Evolutionary conservation across 2,113 vertebrate genomes (phyloP).

Genomic region (Albula goreensis): DNA sequence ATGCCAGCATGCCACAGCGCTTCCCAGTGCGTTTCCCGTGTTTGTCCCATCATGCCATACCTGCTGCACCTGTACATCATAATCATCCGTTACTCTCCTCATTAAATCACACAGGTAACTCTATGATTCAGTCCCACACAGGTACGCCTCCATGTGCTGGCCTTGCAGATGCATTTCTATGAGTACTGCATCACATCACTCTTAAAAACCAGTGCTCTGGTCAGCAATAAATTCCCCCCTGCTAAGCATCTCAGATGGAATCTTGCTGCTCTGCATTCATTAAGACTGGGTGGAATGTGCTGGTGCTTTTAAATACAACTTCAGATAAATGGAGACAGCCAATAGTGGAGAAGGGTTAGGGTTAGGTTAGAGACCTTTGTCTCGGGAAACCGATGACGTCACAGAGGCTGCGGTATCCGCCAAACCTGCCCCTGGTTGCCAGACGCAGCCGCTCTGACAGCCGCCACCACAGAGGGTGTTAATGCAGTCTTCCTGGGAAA

Average conservation of each 20-base stretch:
- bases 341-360: background rate
- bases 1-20: too few relatives aligned
- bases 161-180: too few relatives aligned
- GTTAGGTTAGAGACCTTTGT: background rate
- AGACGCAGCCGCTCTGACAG: background rate
- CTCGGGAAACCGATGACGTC: background rate
- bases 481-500: background rate
- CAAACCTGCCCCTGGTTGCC: background rate
- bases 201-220: background rate
- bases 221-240: background rate
- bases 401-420: too few relatives aligned
- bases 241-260: background rate
- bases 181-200: too few relatives aligned
- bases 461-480: background rate
- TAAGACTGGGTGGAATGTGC: background rate
- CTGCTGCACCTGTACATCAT: too few relatives aligned
- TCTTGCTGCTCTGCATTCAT: background rate
- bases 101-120: too few relatives aligned
- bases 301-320: background rate
- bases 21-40: too few relatives aligned
- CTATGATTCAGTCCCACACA: too few relatives aligned
- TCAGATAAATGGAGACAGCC: background rate
- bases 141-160: too few relatives aligned
- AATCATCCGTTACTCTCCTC: too few relatives aligned
- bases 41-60: too few relatives aligned